phyloP scores from a whole-genome alignment of 2,113 vertebrate species.

The Semicossyphus pulcher region DNA sequence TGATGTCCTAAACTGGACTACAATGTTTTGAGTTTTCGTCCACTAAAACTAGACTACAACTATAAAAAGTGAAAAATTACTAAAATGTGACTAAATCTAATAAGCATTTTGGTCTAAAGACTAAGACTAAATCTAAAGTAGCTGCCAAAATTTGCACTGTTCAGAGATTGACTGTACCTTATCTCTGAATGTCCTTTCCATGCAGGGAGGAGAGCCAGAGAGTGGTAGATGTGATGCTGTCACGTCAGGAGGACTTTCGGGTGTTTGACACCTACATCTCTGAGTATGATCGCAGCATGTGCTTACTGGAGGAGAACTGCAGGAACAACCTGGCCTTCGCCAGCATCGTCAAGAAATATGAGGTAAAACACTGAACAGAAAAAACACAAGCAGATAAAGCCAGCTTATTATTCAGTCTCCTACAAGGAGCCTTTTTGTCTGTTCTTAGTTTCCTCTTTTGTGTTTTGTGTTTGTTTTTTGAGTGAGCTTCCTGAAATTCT shows the following conservation, averaged over 20 bases:
- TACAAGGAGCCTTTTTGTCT: background rate
- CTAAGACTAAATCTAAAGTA: no score
- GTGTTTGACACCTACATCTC: conserved; percentile 90
- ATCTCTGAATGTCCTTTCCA: background rate
- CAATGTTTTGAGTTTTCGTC: no score
- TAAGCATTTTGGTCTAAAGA: no score
- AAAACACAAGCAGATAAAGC: background rate
- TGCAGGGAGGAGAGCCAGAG: conserved; percentile 90
- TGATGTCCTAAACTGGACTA: no score
- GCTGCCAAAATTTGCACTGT: no score
- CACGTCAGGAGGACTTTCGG: conserved; percentile 85
- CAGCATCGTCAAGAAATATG: conserved; percentile 85
- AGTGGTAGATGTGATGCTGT: conserved; percentile 91
- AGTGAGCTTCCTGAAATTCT: background rate
- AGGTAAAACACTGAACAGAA: conserved; percentile 83
- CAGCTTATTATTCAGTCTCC: background rate
- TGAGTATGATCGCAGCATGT: conserved; percentile 91
- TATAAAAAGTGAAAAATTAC: no score
- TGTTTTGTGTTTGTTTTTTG: background rate
- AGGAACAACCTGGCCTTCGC: conserved; percentile 83
- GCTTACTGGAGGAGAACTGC: conserved; percentile 88
- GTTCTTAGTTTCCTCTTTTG: background rate
- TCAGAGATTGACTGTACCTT: no score
- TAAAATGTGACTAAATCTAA: no score
- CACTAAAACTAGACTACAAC: no score